Conservation (phyloP, 2,113 vertebrate species). For the Silurus glanis region DNA sequence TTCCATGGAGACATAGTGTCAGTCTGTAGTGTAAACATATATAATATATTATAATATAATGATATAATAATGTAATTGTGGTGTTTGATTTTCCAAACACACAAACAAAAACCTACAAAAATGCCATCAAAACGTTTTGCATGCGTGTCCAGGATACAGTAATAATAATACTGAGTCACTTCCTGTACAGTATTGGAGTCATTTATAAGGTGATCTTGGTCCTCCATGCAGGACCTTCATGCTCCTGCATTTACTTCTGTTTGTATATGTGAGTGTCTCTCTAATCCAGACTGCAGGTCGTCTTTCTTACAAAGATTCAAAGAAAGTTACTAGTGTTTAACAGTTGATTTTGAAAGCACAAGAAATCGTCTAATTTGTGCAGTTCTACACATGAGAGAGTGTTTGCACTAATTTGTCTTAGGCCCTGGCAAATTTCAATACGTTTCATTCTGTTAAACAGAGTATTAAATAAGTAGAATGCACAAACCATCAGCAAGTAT, state of each 20-base stretch:
- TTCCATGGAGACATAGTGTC: background rate
- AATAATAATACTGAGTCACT: background rate
- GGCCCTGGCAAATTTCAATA: background rate
- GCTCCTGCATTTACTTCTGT: background rate
- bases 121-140: background rate
- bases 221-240: background rate
- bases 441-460: background rate
- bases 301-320: background rate
- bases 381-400: background rate
- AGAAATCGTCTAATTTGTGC: background rate
- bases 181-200: background rate
- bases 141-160: background rate
- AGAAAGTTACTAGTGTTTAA: background rate
- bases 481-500: background rate
- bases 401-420: background rate
- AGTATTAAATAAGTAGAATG: background rate
- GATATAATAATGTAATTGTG: no score
- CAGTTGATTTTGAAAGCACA: background rate
- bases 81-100: background rate
- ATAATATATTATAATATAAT: no score
- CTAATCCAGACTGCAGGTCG: background rate
- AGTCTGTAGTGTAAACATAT: no score
- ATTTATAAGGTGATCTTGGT: background rate
- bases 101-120: background rate
- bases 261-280: background rate